Evolutionary conservation across 2,888 invertebrate species (phyloP).

Genomic region (Crocallis elinguaria): DNA sequence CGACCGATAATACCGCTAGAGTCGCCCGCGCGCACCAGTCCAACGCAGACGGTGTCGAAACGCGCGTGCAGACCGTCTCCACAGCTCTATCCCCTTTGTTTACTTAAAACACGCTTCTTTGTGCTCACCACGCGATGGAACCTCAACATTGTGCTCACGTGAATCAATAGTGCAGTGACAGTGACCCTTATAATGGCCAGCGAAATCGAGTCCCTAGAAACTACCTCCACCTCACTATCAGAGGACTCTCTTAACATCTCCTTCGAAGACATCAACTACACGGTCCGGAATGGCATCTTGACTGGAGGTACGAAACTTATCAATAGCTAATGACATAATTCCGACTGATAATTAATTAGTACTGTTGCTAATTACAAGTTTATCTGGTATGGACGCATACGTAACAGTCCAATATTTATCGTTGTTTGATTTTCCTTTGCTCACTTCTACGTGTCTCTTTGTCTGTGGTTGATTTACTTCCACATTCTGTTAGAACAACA

Average conservation of each 20-base stretch:
- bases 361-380: constrained; percentile 24
- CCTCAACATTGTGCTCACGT: constrained; percentile 41
- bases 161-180: constrained; percentile 54
- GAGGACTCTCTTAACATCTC: constrained; percentile 86
- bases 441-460: constrained; percentile 17
- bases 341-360: constrained; percentile 25
- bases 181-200: constrained; percentile 61
- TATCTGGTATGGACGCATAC: constrained; percentile 28
- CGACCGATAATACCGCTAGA: constrained; percentile 61
- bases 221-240: constrained; percentile 66
- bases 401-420: constrained; percentile 28
- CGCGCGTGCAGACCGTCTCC: constrained; percentile 9
- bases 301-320: constrained; percentile 77
- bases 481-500: not conserved
- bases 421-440: constrained; percentile 18
- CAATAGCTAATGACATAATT: constrained; percentile 20
- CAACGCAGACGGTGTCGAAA: constrained; percentile 34
- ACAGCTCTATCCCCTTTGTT: constrained; percentile 62
- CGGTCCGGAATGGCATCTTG: constrained; percentile 85
- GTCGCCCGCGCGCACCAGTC: constrained; percentile 44
- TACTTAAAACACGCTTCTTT: constrained; percentile 65
- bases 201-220: constrained; percentile 72
- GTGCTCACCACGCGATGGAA: constrained; percentile 64
- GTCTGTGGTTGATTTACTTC: constrained; percentile 6
- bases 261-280: constrained; percentile 87